A percentile compares a stretch with the other conserved stretches of the same genome.
Evolutionary conservation across 2,888 invertebrate genomes (phyloP).

Genomic region (Tetragonula carbonaria): DNA sequence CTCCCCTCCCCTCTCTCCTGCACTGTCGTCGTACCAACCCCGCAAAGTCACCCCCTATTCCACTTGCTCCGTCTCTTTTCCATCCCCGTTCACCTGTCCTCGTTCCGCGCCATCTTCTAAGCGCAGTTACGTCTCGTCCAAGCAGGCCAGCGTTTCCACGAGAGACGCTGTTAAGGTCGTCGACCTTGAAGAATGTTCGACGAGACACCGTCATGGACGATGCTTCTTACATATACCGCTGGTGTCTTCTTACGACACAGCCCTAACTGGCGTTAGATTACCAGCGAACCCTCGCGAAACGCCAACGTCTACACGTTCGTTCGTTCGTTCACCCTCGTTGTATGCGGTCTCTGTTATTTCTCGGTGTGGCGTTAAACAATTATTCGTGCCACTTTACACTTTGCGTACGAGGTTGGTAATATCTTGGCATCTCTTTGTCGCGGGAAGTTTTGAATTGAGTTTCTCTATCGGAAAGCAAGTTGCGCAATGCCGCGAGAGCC

Average conservation of each 20-base stretch:
- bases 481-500: background rate
- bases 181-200: conserved; percentile 59
- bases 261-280: conserved; percentile 58
- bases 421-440: conserved; percentile 10
- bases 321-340: conserved; percentile 10
- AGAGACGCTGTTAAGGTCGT: conserved; percentile 63
- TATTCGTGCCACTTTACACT: background rate
- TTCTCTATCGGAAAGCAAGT: conserved; percentile 1
- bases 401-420: background rate
- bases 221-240: conserved; percentile 40
- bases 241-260: conserved; percentile 61
- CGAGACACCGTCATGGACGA: conserved; percentile 49
- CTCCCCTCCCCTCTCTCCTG: conserved; percentile 37
- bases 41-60: conserved; percentile 55
- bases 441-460: background rate
- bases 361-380: background rate
- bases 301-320: conserved; percentile 2
- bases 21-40: conserved; percentile 47
- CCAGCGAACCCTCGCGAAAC: conserved; percentile 34
- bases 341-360: background rate
- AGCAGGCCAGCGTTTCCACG: conserved; percentile 43
- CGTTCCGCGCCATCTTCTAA: conserved; percentile 49
- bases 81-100: conserved; percentile 40
- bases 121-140: conserved; percentile 56
- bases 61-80: conserved; percentile 31